phyloP scores from a whole-genome alignment of 2,113 vertebrate species.

The Pimephales promelas region DNA sequence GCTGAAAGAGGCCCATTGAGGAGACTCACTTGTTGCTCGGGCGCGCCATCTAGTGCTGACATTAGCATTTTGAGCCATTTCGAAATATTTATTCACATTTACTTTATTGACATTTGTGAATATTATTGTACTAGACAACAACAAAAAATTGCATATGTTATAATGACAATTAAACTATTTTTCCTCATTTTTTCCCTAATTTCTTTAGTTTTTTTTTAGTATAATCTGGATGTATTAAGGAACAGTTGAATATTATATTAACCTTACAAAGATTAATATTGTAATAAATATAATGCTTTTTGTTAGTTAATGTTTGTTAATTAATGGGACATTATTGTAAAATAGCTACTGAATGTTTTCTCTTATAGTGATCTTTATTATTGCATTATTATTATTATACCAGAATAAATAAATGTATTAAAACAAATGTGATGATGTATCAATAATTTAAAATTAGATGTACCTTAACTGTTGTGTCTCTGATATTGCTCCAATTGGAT shows the following conservation, averaged over 20 bases:
- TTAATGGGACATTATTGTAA: not conserved
- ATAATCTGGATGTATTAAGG: not conserved
- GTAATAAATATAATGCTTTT: not conserved
- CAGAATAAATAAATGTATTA: too few relatives aligned
- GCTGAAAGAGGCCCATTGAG: slow-evolving; percentile 53
- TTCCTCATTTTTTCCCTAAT: too few relatives aligned
- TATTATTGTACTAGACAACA: not conserved
- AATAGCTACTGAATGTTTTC: not conserved
- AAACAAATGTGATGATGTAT: too few relatives aligned
- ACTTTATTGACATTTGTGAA: not conserved
- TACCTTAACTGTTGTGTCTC: too few relatives aligned
- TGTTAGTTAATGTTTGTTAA: not conserved
- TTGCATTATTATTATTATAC: not conserved
- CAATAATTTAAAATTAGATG: too few relatives aligned
- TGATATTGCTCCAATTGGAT: not conserved
- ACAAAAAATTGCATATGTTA: not conserved
- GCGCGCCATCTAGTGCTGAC: slow-evolving; percentile 65
- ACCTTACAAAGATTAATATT: not conserved
- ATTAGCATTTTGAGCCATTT: too few relatives aligned
- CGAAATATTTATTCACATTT: not conserved
- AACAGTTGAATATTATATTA: not conserved
- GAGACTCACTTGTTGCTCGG: not conserved
- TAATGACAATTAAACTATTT: too few relatives aligned
- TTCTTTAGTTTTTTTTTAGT: not conserved
- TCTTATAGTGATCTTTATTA: not conserved